Percentiles rank a stretch among this genome's conserved stretches.
phyloP scores from a whole-genome alignment of 2,888 invertebrate species.

The Gymnosoma rotundatum region DNA sequence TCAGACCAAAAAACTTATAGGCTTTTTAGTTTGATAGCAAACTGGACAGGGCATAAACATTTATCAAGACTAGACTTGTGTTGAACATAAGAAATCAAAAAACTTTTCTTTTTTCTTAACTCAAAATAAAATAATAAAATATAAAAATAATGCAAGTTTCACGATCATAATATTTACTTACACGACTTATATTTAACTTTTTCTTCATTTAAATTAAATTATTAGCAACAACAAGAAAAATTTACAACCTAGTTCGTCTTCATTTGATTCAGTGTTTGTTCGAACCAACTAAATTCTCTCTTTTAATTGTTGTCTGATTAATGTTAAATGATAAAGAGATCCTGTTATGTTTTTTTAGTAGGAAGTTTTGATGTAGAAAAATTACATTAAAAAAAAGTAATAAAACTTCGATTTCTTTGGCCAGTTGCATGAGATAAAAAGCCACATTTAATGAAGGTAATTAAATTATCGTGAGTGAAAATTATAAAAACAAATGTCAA shows the following conservation, averaged over 20 bases:
- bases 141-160: too few relatives aligned
- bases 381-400: conserved; percentile 18
- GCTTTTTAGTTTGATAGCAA: too few relatives aligned
- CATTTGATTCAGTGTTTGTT: conserved; percentile 6
- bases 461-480: conserved; percentile 28
- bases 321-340: conserved; percentile 55
- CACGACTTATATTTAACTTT: too few relatives aligned
- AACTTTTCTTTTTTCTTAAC: too few relatives aligned
- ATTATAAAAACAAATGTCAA: not conserved
- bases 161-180: too few relatives aligned
- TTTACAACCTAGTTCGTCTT: conserved; percentile 8
- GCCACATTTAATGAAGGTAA: conserved; percentile 19
- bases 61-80: too few relatives aligned
- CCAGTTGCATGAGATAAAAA: conserved; percentile 25
- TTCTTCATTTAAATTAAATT: conserved; percentile 16
- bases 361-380: conserved; percentile 20
- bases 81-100: too few relatives aligned
- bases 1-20: too few relatives aligned
- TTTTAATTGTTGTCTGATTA: conserved; percentile 60
- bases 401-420: conserved; percentile 38
- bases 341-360: conserved; percentile 15
- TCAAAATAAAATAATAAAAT: too few relatives aligned
- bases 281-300: conserved; percentile 57
- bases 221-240: not conserved
- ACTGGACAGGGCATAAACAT: too few relatives aligned